These are phyloP conservation scores for Cyprinodon diabolis DNA, from an alignment of 2,797 vertebrate genomes.

Conservation along the genomic window DNA sequence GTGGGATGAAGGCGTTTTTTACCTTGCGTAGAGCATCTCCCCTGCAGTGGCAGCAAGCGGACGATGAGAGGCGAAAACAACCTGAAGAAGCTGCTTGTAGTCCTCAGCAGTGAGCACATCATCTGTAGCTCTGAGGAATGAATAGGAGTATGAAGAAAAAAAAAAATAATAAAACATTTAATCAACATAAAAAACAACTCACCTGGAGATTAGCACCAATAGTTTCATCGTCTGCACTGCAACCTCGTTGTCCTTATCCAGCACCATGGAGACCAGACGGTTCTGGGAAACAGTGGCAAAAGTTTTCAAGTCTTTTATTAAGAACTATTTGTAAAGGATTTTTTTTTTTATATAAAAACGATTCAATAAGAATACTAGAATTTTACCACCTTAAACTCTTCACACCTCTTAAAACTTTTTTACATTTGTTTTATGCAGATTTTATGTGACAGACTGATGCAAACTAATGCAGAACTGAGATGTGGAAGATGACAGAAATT, in stretches of 20 bases:
- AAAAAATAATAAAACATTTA: background rate
- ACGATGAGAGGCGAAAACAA: constrained; percentile 90
- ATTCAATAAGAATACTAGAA: too few species aligned
- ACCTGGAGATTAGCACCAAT: constrained; percentile 89
- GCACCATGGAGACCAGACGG: constrained; percentile 91
- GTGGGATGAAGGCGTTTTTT: background rate
- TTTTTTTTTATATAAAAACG: background rate
- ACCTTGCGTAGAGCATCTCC: constrained; percentile 90
- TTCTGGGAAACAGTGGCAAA: constrained; percentile 75
- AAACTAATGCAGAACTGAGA: background rate
- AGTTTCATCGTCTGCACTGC: constrained; percentile 91
- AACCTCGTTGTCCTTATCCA: constrained; percentile 94
- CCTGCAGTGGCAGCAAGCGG: constrained; percentile 87
- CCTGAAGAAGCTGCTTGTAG: constrained; percentile 84
- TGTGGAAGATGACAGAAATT: background rate
- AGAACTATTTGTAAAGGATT: background rate
- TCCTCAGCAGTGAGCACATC: constrained; percentile 83
- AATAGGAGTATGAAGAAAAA: background rate
- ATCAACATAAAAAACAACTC: constrained; percentile 32
- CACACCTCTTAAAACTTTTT: background rate
- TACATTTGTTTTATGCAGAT: background rate
- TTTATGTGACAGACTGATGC: background rate
- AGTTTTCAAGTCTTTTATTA: too few species aligned
- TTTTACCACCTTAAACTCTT: background rate
- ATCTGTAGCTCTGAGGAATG: constrained; percentile 79